A percentile compares a stretch with the other conserved stretches of the same genome.
phyloP scores from a whole-genome alignment of 2,113 vertebrate species.

The Pelecanus crispus region DNA sequence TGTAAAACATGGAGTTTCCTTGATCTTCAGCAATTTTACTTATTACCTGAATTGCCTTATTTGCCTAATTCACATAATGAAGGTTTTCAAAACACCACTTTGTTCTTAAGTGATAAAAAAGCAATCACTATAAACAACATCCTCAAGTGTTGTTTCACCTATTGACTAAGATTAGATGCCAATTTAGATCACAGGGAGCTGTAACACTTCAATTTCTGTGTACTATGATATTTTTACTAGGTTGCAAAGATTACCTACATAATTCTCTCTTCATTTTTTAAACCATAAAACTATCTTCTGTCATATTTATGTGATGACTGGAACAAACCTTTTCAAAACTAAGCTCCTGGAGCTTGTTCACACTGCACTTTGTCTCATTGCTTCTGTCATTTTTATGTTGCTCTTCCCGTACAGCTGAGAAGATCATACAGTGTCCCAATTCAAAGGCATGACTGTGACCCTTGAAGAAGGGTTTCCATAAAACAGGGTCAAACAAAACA shows the following conservation, averaged over 20 bases:
- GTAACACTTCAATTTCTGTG: conserved; percentile 33
- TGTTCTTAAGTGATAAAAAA: conserved; percentile 39
- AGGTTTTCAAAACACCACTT: conserved; percentile 40
- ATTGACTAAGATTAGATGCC: conserved; percentile 45
- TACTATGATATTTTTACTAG: conserved; percentile 3
- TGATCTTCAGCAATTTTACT: neutral
- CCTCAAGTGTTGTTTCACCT: conserved; percentile 6
- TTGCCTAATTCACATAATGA: conserved; percentile 15
- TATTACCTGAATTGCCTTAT: neutral
- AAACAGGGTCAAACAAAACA: neutral
- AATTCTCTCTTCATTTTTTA: conserved; percentile 38
- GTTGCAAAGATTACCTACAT: conserved; percentile 43
- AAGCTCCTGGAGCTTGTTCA: neutral
- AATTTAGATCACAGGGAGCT: conserved; percentile 53
- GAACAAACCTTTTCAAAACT: conserved; percentile 19
- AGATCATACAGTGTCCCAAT: neutral
- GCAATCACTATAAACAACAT: conserved; percentile 30
- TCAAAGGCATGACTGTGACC: neutral
- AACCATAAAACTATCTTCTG: conserved; percentile 20
- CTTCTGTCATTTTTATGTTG: conserved; percentile 30
- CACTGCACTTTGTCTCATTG: neutral
- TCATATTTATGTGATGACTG: conserved; percentile 29
- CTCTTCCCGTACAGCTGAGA: neutral
- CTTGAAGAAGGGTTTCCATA: neutral
- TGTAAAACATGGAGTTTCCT: neutral